Conservation (phyloP, 2,113 vertebrate genomes). For the Rhineura floridana region DNA sequence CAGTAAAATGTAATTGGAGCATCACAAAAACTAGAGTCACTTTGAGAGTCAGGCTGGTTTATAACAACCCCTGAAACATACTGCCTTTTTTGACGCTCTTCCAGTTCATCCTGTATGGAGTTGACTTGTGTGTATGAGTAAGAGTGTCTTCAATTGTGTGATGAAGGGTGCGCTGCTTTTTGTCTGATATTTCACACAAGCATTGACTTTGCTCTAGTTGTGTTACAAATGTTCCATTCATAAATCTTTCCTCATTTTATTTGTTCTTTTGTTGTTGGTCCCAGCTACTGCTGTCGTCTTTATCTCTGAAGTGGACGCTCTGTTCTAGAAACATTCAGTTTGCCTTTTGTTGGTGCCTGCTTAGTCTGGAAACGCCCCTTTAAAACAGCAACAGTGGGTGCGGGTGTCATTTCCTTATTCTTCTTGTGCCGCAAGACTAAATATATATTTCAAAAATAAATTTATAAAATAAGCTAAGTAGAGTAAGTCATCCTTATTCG, state of each 20-base stretch:
- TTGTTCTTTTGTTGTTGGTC: not conserved
- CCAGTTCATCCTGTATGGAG: not conserved
- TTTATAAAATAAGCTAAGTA: not conserved
- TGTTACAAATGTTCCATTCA: not conserved
- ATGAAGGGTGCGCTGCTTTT: not conserved
- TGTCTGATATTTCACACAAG: not conserved
- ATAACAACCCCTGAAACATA: not conserved
- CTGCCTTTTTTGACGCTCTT: not conserved
- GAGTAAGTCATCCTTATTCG: not conserved
- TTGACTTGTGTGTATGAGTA: not conserved
- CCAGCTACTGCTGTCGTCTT: conserved; percentile 29
- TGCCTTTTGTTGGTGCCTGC: conserved; percentile 35
- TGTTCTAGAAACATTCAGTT: conserved; percentile 34
- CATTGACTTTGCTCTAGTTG: not conserved
- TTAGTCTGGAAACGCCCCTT: conserved; percentile 12
- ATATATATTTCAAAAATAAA: not conserved
- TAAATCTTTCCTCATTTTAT: conserved; percentile 35
- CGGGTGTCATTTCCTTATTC: no score
- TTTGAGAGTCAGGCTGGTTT: conserved; percentile 3
- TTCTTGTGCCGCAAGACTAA: not conserved
- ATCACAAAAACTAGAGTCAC: not conserved
- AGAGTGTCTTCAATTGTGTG: not conserved
- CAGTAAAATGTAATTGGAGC: rapidly evolving
- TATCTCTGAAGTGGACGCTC: conserved; percentile 31
- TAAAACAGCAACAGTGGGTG: not conserved